Base-by-base conservation (phyloP, 1,140 invertebrate genomes). In the Brachionus plicatilis region DNA sequence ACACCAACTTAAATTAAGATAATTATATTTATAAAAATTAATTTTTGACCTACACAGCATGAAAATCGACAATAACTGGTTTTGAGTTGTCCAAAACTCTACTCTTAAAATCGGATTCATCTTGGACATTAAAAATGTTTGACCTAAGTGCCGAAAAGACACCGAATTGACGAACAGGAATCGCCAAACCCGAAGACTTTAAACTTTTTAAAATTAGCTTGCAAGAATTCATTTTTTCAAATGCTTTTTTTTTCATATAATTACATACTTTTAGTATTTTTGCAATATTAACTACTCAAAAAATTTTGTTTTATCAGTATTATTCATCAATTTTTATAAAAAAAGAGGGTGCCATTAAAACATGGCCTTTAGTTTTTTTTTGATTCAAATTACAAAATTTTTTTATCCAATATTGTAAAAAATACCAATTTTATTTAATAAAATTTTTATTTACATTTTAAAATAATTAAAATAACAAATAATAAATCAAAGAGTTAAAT, bases 101-200 rank as follows among this genome's bases (percentile, higher is more conserved):
- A 14, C n/a, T 65, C 27, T 82, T 82, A 65, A 82, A 82, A 27
- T 82, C 79, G 2, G 33, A 7, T 47, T 82, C 79, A 47, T 82
- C 79, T 82, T 82, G 79, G 24, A 82, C 79, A 68, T 82, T 82
- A 47, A 82, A 82, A 8, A 82, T 82, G 53, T 82, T 82, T 9
- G 33, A 37, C 1, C 20, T 27, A 3, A 76, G 47, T 9, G 20
- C 20, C 7, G 41, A 27, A 27, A 24, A 24, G 6, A 76, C 14
- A 29, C 43, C 24, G 50, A 76, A 76, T 50, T 76, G 72, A 3
- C 41, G 29, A 14, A 8, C n/a, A 14, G 27, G 27, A 41, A 4
- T 41, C 27, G 37, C 24, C 66, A 37, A 70, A 37, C 24, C 41
- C 4, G 27, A 14, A 11, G 66, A 70, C n/a, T 70, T 70, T 37